Evolutionary conservation across 1,140 invertebrate species (phyloP).

Genomic region (Trinorchestia longiramus): DNA sequence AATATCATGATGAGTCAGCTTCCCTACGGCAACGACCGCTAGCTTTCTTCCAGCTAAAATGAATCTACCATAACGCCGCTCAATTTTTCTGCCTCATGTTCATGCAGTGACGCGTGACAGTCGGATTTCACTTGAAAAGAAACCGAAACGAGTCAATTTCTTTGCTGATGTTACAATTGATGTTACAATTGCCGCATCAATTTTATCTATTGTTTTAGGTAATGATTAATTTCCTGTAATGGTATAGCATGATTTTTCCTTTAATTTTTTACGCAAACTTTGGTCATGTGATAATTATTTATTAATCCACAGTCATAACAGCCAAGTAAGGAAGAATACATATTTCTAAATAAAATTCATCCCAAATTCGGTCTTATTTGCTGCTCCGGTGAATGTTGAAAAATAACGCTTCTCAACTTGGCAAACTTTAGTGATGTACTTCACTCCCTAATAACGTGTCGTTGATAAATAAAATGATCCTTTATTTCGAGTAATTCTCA

Average conservation of each 20-base stretch:
- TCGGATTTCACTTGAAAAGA: neutral
- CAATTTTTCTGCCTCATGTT: neutral
- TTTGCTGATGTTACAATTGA: too few species aligned
- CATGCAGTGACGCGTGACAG: neutral
- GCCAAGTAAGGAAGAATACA: neutral
- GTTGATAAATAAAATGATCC: too few species aligned
- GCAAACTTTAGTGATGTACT: neutral
- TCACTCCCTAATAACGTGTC: neutral
- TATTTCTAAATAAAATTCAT: neutral
- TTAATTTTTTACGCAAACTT: neutral
- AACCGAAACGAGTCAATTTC: too few species aligned
- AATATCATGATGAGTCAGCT: neutral
- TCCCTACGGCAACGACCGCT: neutral
- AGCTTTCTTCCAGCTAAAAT: constrained; percentile 29
- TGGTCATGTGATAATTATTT: neutral
- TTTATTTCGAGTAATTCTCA: neutral
- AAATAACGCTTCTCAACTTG: neutral
- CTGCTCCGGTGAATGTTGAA: neutral
- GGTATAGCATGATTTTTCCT: neutral
- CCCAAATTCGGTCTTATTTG: neutral
- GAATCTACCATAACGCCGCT: neutral
- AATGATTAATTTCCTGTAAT: neutral
- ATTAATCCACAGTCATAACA: neutral
- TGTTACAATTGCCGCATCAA: neutral
- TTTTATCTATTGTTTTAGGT: neutral